Evolutionary conservation across 2,797 vertebrate species (phyloP).

Genomic region (Bovichtus diacanthus): DNA sequence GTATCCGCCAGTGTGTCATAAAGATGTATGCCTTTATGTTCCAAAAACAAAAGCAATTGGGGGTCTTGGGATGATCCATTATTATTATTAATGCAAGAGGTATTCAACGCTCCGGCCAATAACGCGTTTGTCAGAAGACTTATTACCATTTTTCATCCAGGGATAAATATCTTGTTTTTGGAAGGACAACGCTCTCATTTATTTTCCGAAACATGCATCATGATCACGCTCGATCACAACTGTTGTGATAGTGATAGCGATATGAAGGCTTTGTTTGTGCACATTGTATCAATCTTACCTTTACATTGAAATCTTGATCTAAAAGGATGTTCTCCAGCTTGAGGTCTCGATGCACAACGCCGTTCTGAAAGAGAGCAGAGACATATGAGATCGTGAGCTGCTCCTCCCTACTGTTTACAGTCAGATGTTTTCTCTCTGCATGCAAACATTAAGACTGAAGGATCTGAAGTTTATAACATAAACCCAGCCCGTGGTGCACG

Average conservation of each 20-base stretch:
- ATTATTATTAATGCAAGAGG: background rate
- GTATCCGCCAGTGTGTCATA: background rate
- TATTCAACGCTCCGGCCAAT: constrained; percentile 6
- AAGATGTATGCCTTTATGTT: background rate
- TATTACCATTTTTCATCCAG: background rate
- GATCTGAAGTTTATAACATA: constrained; percentile 9
- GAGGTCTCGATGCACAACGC: constrained; percentile 88
- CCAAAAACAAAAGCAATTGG: constrained; percentile 3
- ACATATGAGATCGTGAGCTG: constrained; percentile 18
- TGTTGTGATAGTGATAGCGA: background rate
- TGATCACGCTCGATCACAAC: background rate
- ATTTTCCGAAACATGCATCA: background rate
- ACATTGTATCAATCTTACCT: constrained; percentile 73
- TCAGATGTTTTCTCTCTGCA: constrained; percentile 3
- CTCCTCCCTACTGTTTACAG: background rate
- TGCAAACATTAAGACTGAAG: constrained; percentile 13
- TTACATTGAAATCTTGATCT: constrained; percentile 86
- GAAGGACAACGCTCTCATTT: background rate
- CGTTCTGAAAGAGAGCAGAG: constrained; percentile 76
- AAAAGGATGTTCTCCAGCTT: constrained; percentile 89
- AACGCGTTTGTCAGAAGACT: background rate
- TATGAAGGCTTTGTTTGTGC: background rate
- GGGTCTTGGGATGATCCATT: background rate
- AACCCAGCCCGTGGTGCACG: background rate
- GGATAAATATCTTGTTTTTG: background rate